These are phyloP conservation scores for Sinocyclocheilus rhinocerous DNA, from an alignment of 2,113 vertebrate species.

Conservation along the genomic window DNA sequence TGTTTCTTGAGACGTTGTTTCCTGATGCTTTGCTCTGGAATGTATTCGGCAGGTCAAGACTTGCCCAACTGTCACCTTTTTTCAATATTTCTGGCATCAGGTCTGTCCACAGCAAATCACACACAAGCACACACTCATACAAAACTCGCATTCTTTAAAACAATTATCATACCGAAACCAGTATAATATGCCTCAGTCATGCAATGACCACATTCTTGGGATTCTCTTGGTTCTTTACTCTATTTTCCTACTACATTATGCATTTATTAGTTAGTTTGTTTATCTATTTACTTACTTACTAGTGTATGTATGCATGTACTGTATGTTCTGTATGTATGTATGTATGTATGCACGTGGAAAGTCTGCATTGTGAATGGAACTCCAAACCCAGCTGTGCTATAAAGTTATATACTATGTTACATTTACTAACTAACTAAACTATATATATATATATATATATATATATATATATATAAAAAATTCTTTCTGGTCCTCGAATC, in stretches of 20 bases:
- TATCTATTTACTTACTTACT: not conserved
- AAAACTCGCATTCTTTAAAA: not conserved
- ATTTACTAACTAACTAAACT: too few relatives aligned
- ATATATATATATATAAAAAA: too few relatives aligned
- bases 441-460: too few relatives aligned
- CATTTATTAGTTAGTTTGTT: not conserved
- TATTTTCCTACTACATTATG: not conserved
- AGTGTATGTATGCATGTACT: too few relatives aligned
- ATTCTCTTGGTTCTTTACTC: not conserved
- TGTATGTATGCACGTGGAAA: not conserved
- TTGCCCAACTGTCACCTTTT: constrained; percentile 28
- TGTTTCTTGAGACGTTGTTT: not conserved
- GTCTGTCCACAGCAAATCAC: constrained; percentile 20
- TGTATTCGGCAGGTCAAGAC: constrained; percentile 20
- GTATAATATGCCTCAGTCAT: constrained; percentile 11
- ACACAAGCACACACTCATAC: not conserved
- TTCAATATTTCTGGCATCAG: constrained; percentile 7
- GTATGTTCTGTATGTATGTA: not conserved
- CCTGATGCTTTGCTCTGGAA: constrained; percentile 9
- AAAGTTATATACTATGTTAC: too few relatives aligned
- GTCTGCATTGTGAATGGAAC: not conserved
- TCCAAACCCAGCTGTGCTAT: too few relatives aligned
- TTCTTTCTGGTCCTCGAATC: too few relatives aligned
- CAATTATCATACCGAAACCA: not conserved
- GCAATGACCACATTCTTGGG: not conserved